Evolutionary conservation across 2,113 vertebrate genomes (phyloP).

Genomic region (Odocoileus virginianus): DNA sequence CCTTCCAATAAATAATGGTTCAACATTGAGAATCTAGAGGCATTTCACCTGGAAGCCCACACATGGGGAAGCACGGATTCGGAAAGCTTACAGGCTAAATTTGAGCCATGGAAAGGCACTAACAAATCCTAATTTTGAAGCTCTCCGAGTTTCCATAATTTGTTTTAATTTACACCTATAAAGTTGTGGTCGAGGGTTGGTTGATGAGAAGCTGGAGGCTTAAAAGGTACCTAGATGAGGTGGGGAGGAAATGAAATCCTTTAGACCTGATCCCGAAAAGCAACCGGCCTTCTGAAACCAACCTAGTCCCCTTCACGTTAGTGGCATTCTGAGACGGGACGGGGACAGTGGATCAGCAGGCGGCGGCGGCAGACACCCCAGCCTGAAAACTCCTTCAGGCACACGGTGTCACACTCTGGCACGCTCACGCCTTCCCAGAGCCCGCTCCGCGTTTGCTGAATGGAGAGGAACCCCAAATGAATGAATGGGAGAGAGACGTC

Average conservation of each 20-base stretch:
- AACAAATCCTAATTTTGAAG: background rate
- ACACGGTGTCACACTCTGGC: background rate
- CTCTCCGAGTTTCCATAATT: background rate
- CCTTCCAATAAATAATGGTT: background rate
- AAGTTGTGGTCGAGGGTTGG: background rate
- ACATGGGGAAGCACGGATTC: background rate
- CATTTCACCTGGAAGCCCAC: background rate
- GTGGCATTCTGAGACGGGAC: background rate
- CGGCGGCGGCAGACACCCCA: background rate
- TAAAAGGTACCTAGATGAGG: background rate
- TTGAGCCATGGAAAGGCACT: background rate
- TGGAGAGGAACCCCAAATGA: background rate
- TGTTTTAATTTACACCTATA: background rate
- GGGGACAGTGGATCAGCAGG: background rate
- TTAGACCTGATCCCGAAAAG: background rate
- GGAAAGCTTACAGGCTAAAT: background rate
- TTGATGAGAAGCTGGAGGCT: background rate
- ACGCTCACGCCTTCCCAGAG: background rate
- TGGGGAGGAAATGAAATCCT: background rate
- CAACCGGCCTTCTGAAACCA: background rate
- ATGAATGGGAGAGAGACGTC: background rate
- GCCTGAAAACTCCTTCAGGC: background rate
- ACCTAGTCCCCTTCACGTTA: background rate
- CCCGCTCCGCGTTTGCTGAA: background rate
- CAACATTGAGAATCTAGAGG: background rate